Evolutionary conservation across 1,140 invertebrate genomes (phyloP).

Genomic region (Pseudomyrmex concolor): DNA sequence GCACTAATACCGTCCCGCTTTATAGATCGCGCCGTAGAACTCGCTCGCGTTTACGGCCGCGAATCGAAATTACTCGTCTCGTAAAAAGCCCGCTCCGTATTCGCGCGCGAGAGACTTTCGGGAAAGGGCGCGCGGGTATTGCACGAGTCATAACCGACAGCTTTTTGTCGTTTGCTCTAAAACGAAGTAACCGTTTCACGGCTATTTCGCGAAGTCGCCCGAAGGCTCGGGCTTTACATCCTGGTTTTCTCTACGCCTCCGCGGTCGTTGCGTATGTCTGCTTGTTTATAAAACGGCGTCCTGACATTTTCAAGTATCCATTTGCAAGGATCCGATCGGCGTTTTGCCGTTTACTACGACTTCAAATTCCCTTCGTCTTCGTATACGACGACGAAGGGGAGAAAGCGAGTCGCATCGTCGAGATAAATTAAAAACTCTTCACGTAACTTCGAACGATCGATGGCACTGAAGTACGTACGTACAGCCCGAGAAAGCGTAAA

Average conservation of each 20-base stretch:
- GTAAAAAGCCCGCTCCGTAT: slow-evolving; percentile 62
- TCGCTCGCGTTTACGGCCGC: slow-evolving; percentile 65
- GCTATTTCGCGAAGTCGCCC: slow-evolving; percentile 38
- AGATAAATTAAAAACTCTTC: slow-evolving; percentile 63
- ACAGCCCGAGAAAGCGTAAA: slow-evolving; percentile 11
- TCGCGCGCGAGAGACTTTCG: slow-evolving; percentile 46
- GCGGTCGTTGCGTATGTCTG: slow-evolving; percentile 54
- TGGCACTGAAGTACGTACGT: slow-evolving; percentile 8
- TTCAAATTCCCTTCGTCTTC: slow-evolving; percentile 47
- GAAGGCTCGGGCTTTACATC: neutral
- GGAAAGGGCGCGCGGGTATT: slow-evolving; percentile 10
- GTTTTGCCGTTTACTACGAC: slow-evolving; percentile 42
- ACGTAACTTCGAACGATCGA: slow-evolving; percentile 58
- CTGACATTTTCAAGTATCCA: slow-evolving; percentile 51
- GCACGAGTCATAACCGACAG: slow-evolving; percentile 58
- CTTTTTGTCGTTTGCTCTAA: slow-evolving; percentile 62
- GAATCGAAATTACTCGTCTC: slow-evolving; percentile 73
- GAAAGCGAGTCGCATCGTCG: slow-evolving; percentile 42
- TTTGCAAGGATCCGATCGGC: slow-evolving; percentile 42
- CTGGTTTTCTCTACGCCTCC: slow-evolving; percentile 6
- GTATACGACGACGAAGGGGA: slow-evolving; percentile 48
- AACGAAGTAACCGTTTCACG: slow-evolving; percentile 67
- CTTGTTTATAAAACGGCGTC: slow-evolving; percentile 58
- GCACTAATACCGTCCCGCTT: slow-evolving; percentile 31
- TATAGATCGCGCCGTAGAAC: slow-evolving; percentile 65